Percentiles rank a stretch among this genome's conserved stretches.
Conservation (phyloP, 2,797 vertebrate species). For the Emydoidea blandingii region DNA sequence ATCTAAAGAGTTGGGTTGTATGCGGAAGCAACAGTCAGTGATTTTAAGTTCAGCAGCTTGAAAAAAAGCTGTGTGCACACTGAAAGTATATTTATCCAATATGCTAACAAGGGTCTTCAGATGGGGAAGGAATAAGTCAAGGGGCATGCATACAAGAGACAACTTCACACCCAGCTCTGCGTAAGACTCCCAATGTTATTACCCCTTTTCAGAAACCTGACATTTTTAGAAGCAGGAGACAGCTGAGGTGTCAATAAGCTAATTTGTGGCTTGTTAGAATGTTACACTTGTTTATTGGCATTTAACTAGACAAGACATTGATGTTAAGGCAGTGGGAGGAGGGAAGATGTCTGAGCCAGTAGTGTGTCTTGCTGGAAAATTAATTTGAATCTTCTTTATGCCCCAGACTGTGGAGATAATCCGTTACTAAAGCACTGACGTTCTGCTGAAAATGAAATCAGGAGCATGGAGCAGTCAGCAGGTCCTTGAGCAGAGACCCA, state of each 20-base stretch:
- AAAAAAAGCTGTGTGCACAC: accelerated
- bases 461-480: neutral
- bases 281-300: constrained; percentile 56
- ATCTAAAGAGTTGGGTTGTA: neutral
- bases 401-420: constrained; percentile 38
- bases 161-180: accelerated
- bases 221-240: neutral
- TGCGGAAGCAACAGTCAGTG: neutral
- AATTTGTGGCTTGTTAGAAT: constrained; percentile 54
- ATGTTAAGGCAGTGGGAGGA: constrained; percentile 64
- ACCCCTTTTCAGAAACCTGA: neutral
- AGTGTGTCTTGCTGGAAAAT: constrained; percentile 47
- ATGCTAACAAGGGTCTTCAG: neutral
- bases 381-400: constrained; percentile 55
- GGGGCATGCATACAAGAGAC: neutral
- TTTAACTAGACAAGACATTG: constrained; percentile 60
- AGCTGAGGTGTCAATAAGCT: constrained; percentile 65
- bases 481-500: constrained; percentile 46
- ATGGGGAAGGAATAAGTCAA: neutral
- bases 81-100: neutral
- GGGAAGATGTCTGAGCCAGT: constrained; percentile 52
- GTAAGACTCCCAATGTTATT: neutral
- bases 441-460: constrained; percentile 32
- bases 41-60: neutral
- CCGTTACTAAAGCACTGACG: constrained; percentile 32